A percentile compares a stretch with the other conserved stretches of the same genome.
phyloP scores from a whole-genome alignment of 1,140 invertebrate genomes.

The Oncopeltus fasciatus region DNA sequence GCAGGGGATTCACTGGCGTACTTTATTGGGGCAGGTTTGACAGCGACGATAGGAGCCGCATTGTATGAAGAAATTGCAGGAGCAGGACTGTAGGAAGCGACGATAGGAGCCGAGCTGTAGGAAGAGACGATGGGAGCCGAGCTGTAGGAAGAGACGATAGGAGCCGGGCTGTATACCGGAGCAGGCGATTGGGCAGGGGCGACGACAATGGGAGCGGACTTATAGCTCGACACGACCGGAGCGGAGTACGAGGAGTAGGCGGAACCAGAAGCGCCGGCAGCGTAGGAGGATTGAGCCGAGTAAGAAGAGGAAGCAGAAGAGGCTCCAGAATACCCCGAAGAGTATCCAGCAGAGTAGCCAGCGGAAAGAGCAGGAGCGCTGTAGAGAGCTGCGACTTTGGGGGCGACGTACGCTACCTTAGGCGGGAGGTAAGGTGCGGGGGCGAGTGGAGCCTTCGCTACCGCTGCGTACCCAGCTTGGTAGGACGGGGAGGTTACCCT shows the following conservation, averaged over 20 bases:
- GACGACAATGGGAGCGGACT: neutral
- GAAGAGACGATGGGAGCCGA: neutral
- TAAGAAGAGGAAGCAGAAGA: conserved; percentile 15
- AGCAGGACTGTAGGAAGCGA: conserved; percentile 3
- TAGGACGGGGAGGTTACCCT: neutral
- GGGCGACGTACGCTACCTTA: neutral
- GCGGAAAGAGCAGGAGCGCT: conserved; percentile 5
- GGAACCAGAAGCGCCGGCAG: neutral
- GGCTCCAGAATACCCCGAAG: neutral
- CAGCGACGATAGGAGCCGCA: conserved; percentile 6
- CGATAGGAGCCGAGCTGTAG: neutral
- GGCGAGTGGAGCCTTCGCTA: neutral
- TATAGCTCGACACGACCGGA: neutral
- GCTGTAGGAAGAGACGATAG: neutral
- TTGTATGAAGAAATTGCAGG: conserved; percentile 10
- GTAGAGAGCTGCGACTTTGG: neutral
- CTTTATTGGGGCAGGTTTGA: neutral
- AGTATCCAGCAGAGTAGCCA: neutral
- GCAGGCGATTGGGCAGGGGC: neutral
- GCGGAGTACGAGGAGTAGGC: neutral
- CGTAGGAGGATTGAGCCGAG: neutral
- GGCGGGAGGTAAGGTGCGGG: neutral
- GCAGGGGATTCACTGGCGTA: conserved; percentile 11
- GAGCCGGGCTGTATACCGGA: neutral
- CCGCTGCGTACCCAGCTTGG: neutral